A percentile compares a stretch with the other conserved stretches of the same genome.
Evolutionary conservation across 1,140 invertebrate genomes (phyloP).

Genomic region (Drosophila kikkawai): DNA sequence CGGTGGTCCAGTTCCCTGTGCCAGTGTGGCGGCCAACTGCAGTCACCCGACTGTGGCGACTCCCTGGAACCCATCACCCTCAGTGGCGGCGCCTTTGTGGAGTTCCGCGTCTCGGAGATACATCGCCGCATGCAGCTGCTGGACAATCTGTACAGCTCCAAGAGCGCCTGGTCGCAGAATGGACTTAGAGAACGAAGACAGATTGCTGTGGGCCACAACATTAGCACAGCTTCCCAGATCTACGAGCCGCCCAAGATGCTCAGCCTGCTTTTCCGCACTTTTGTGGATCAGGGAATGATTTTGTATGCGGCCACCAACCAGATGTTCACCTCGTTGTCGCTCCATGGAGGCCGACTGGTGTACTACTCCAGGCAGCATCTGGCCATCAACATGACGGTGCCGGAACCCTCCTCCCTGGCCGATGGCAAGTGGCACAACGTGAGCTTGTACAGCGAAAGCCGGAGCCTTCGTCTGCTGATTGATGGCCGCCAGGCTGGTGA

Average conservation of each 20-base stretch:
- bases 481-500: slow-evolving; percentile 91
- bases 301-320: slow-evolving; percentile 94
- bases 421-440: slow-evolving; percentile 96
- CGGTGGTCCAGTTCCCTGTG: slow-evolving; percentile 92
- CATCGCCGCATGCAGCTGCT: slow-evolving; percentile 93
- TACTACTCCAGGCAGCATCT: slow-evolving; percentile 92
- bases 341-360: slow-evolving; percentile 89
- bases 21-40: slow-evolving; percentile 88
- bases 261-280: slow-evolving; percentile 93
- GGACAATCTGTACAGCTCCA: slow-evolving; percentile 90
- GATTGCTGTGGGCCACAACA: slow-evolving; percentile 49
- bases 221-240: slow-evolving; percentile 60
- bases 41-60: slow-evolving; percentile 91
- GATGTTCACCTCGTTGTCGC: slow-evolving; percentile 93
- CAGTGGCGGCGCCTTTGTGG: slow-evolving; percentile 90
- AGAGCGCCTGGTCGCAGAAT: slow-evolving; percentile 87
- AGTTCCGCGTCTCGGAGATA: slow-evolving; percentile 93
- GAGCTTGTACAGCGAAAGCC: slow-evolving; percentile 89
- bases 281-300: slow-evolving; percentile 90
- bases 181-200: slow-evolving; percentile 34
- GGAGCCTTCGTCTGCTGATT: slow-evolving; percentile 89
- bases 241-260: slow-evolving; percentile 89
- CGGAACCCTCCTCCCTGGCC: slow-evolving; percentile 86
- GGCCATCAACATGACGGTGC: slow-evolving; percentile 92
- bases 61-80: slow-evolving; percentile 93